These are phyloP conservation scores for Cuculus canorus DNA, from an alignment of 2,797 vertebrate species.

Conservation along the genomic window DNA sequence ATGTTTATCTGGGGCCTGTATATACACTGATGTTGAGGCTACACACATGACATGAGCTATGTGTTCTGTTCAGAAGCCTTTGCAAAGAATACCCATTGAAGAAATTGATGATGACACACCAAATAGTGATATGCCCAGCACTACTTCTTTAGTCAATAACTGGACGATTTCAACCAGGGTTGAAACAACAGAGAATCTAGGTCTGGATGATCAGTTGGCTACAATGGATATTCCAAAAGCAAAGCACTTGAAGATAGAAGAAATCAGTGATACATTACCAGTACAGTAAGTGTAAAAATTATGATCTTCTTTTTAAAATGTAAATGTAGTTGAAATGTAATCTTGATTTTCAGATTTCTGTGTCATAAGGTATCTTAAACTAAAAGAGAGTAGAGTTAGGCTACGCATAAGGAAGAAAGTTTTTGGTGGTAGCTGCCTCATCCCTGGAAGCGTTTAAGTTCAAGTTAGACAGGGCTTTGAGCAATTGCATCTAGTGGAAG, in stretches of 20 bases:
- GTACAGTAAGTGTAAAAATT: slow-evolving; percentile 69
- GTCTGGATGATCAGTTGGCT: slow-evolving; percentile 61
- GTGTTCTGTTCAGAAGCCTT: slow-evolving; percentile 83
- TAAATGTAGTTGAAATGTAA: neutral
- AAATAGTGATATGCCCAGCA: slow-evolving; percentile 3
- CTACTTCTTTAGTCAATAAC: neutral
- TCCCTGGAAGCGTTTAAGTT: too few relatives aligned
- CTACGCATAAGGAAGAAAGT: too few relatives aligned
- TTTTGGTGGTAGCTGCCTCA: too few relatives aligned
- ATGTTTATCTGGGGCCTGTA: neutral
- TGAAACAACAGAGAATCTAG: slow-evolving; percentile 24
- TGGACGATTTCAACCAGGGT: neutral
- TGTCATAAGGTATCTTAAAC: neutral
- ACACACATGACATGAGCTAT: neutral
- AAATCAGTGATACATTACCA: slow-evolving; percentile 68
- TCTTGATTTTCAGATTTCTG: neutral
- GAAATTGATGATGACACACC: slow-evolving; percentile 82
- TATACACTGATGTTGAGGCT: neutral
- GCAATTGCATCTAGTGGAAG: too few relatives aligned
- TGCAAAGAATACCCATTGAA: slow-evolving; percentile 87
- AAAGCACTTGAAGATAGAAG: slow-evolving; percentile 93
- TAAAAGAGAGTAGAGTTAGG: too few relatives aligned
- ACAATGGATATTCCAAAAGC: slow-evolving; percentile 81
- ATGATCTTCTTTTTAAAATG: neutral
- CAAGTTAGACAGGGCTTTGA: too few relatives aligned